phyloP scores from a whole-genome alignment of 2,888 invertebrate genomes.

The Danaus chrysippus region DNA sequence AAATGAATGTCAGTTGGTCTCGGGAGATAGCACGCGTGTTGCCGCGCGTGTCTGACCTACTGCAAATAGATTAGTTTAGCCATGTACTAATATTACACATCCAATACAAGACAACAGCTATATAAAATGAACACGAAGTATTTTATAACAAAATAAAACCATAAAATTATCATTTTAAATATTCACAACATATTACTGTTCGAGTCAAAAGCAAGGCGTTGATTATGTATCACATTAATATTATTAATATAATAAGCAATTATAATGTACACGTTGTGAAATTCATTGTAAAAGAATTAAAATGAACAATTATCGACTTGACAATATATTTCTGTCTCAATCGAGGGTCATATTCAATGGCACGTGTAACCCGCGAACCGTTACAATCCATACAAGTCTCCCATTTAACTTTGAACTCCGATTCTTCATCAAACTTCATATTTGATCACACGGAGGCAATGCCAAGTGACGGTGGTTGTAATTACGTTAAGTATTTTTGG shows the following conservation, averaged over 20 bases:
- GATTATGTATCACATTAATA: too few species aligned
- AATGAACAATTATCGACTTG: neutral
- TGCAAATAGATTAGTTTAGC: conserved; percentile 49
- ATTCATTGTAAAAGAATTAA: too few species aligned
- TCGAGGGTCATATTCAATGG: conserved; percentile 29
- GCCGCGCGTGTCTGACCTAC: conserved; percentile 44
- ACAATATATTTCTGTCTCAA: neutral
- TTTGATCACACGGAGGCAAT: conserved; percentile 19
- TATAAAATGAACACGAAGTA: neutral
- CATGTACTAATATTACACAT: conserved; percentile 36
- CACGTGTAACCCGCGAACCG: conserved; percentile 58
- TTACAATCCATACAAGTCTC: conserved; percentile 40
- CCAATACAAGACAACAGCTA: conserved; percentile 33
- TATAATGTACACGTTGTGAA: too few species aligned
- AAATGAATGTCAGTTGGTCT: conserved; percentile 40
- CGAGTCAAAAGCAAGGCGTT: too few species aligned
- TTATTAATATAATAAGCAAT: too few species aligned
- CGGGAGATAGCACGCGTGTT: conserved; percentile 40
- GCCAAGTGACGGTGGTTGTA: neutral
- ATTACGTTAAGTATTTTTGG: conserved; percentile 1
- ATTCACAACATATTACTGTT: too few species aligned
- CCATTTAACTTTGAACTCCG: neutral
- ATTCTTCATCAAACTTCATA: neutral
- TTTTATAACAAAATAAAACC: too few species aligned
- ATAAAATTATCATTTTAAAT: too few species aligned